These are phyloP conservation scores for Gonatopus flavifemur DNA, from an alignment of 1,140 invertebrate genomes.

Conservation along the genomic window DNA sequence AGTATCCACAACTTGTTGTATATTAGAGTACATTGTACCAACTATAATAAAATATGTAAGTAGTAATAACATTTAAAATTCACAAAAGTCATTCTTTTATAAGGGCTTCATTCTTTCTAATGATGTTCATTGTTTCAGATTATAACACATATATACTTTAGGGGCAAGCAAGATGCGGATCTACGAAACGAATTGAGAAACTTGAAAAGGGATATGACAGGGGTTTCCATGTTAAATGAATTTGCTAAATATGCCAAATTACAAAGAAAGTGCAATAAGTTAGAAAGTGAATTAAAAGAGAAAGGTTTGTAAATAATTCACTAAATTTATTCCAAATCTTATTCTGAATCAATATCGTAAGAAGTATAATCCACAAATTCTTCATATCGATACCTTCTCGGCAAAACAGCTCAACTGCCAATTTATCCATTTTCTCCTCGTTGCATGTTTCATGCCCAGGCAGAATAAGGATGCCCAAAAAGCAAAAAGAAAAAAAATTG, in stretches of 20 bases:
- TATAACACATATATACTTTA: slow-evolving; percentile 26
- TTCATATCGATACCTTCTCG: too few species aligned
- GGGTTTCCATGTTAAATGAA: slow-evolving; percentile 61
- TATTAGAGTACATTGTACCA: slow-evolving; percentile 15
- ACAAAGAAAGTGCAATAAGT: slow-evolving; percentile 57
- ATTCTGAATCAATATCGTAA: neutral
- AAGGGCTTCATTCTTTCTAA: neutral
- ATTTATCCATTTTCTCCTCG: too few species aligned
- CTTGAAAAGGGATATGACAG: slow-evolving; percentile 55
- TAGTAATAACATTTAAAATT: neutral
- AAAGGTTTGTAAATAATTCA: slow-evolving; percentile 31
- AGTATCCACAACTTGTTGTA: slow-evolving; percentile 16
- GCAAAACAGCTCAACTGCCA: too few species aligned
- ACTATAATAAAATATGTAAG: slow-evolving; percentile 18
- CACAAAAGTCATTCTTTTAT: neutral
- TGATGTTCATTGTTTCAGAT: slow-evolving; percentile 29
- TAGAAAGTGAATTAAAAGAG: slow-evolving; percentile 50
- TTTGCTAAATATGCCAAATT: slow-evolving; percentile 65
- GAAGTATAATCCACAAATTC: neutral
- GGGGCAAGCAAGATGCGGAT: slow-evolving; percentile 25
- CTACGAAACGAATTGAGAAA: slow-evolving; percentile 41
- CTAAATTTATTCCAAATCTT: slow-evolving; percentile 5
- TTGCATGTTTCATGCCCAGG: too few species aligned
- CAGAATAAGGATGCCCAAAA: neutral
- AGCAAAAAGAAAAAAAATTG: neutral